Conservation (phyloP, 1,140 invertebrate species). For the Drosophila erecta region DNA sequence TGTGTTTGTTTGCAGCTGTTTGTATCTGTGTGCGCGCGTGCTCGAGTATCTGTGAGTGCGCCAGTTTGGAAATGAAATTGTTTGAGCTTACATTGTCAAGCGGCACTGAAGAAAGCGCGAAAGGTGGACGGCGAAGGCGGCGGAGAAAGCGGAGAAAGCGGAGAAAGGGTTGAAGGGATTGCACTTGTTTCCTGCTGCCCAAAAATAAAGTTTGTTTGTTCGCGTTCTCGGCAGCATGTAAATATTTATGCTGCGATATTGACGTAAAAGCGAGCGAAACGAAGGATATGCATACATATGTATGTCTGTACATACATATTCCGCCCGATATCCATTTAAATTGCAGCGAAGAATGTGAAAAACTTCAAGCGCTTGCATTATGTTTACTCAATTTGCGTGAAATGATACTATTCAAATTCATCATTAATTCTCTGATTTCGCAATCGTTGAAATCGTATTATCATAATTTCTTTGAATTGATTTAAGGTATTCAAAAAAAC, state of each 20-base stretch:
- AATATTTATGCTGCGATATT: slow-evolving; percentile 63
- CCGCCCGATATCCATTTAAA: not conserved
- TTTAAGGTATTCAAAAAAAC: too few species aligned
- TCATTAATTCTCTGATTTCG: not conserved
- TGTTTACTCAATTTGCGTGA: too few species aligned
- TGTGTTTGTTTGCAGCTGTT: not conserved
- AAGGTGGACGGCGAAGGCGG: not conserved
- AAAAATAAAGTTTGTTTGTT: slow-evolving; percentile 60
- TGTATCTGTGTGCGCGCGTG: slow-evolving; percentile 15
- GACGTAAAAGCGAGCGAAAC: not conserved
- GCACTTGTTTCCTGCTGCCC: slow-evolving; percentile 21
- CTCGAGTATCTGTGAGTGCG: slow-evolving; percentile 16
- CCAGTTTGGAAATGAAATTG: slow-evolving; percentile 68
- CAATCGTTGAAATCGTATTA: not conserved
- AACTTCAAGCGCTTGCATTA: too few species aligned
- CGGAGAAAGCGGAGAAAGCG: not conserved
- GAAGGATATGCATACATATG: slow-evolving; percentile 4
- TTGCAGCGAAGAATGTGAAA: too few species aligned
- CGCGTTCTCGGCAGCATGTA: slow-evolving; percentile 31
- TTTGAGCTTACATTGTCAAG: slow-evolving; percentile 64
- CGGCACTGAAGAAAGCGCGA: slow-evolving; percentile 7
- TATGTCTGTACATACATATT: not conserved
- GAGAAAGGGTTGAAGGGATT: slow-evolving; percentile 5
- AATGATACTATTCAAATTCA: too few species aligned
- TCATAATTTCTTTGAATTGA: too few species aligned